Percentiles rank a stretch among this genome's conserved stretches.
These are phyloP conservation scores for Labeo rohita DNA, from an alignment of 2,113 vertebrate species.

Conservation along the genomic window DNA sequence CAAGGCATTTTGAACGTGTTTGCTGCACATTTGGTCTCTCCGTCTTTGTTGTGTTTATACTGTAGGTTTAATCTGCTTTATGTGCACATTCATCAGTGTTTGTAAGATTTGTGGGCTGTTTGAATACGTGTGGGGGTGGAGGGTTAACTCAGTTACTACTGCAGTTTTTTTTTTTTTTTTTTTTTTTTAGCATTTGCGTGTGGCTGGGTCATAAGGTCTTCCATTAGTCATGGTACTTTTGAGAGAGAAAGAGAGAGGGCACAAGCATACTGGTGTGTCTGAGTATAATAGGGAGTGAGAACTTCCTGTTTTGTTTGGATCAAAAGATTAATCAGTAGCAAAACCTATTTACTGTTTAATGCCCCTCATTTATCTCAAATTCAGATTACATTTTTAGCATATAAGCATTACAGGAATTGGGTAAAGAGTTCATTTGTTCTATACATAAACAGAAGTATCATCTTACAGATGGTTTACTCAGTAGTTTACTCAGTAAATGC, in stretches of 20 bases:
- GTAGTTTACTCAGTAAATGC: not conserved
- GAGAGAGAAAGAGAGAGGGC: not conserved
- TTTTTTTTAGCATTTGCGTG: not conserved
- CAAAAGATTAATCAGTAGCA: not conserved
- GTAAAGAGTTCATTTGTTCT: too few relatives aligned
- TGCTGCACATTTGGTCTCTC: not conserved
- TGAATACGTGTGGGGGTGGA: not conserved
- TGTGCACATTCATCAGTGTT: conserved; percentile 19
- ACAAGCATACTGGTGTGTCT: not conserved
- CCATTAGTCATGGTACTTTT: conserved; percentile 21
- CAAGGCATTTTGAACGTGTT: conserved; percentile 4
- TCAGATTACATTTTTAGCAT: not conserved
- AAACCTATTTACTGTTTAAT: conserved; percentile 1
- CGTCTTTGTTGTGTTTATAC: not conserved
- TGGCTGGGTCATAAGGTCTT: conserved; percentile 21
- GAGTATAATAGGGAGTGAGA: not conserved
- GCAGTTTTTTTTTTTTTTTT: not conserved
- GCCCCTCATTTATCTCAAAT: not conserved
- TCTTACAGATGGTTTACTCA: too few relatives aligned
- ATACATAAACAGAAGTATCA: too few relatives aligned
- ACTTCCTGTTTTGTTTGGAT: not conserved
- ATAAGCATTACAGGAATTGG: too few relatives aligned
- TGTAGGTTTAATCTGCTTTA: not conserved
- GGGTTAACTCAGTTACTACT: not conserved
- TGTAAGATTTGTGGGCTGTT: not conserved